A percentile compares a stretch with the other conserved stretches of the same genome.
Evolutionary conservation across 2,888 invertebrate genomes (phyloP).

Genomic region (Drosophila nigricruria): DNA sequence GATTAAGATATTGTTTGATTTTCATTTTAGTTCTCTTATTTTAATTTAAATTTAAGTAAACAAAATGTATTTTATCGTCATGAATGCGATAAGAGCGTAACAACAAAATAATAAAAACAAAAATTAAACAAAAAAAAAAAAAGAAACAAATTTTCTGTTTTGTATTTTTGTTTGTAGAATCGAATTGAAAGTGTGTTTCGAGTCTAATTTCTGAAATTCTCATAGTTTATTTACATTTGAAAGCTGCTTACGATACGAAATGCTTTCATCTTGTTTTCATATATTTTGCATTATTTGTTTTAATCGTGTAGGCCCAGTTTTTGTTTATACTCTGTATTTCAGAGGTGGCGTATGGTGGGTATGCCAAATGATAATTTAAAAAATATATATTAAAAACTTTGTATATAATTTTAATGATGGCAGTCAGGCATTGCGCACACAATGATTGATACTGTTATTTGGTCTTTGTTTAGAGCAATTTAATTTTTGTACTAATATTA

Average conservation of each 20-base stretch:
- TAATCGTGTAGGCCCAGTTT: slow-evolving; percentile 17
- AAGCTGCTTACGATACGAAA: slow-evolving; percentile 36
- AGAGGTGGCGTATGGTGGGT: neutral
- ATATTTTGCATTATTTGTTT: slow-evolving; percentile 17
- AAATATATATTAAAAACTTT: neutral
- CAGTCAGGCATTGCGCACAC: neutral
- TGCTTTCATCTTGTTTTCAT: slow-evolving; percentile 36
- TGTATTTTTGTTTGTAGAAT: neutral
- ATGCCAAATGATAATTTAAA: neutral
- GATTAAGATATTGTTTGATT: slow-evolving; percentile 15
- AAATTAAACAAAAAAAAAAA: neutral
- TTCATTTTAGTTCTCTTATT: slow-evolving; percentile 7
- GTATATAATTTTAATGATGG: neutral
- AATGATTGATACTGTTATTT: neutral
- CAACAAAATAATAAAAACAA: neutral
- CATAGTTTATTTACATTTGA: slow-evolving; percentile 44
- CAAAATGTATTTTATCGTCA: slow-evolving; percentile 22
- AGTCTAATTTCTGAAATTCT: slow-evolving; percentile 13
- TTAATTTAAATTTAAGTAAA: slow-evolving; percentile 15
- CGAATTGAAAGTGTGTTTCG: slow-evolving; percentile 9
- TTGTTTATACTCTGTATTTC: neutral
- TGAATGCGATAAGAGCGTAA: slow-evolving; percentile 24
- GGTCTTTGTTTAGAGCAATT: neutral
- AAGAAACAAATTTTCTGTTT: neutral
- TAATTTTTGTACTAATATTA: neutral